Percentiles rank a stretch among this genome's conserved stretches.
Evolutionary conservation across 2,888 invertebrate genomes (phyloP).

Genomic region (Rhamphomyia laevipes): DNA sequence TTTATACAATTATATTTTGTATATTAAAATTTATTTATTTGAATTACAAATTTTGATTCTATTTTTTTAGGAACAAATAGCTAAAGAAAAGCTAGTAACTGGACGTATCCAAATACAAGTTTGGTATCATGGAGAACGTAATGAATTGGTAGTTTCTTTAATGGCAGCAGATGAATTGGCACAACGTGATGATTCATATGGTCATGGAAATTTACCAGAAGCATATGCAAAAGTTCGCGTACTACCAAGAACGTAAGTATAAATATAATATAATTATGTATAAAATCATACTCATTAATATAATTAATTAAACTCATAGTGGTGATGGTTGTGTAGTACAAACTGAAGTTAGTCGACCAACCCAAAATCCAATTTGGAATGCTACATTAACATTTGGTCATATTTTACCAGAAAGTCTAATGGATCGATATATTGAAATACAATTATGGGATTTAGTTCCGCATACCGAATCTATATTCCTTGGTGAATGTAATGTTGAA

Average conservation of each 20-base stretch:
- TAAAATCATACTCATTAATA: not conserved
- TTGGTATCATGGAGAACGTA: constrained; percentile 75
- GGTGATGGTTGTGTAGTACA: constrained; percentile 64
- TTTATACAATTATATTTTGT: no score
- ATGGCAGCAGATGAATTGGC: constrained; percentile 79
- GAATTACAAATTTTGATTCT: not conserved
- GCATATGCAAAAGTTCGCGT: constrained; percentile 75
- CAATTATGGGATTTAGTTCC: constrained; percentile 81
- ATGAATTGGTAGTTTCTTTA: constrained; percentile 72
- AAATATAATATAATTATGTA: not conserved
- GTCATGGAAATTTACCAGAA: constrained; percentile 67
- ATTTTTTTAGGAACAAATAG: constrained; percentile 52
- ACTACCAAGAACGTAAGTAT: constrained; percentile 63
- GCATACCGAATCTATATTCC: constrained; percentile 67
- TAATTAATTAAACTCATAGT: constrained; percentile 39
- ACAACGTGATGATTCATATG: constrained; percentile 61
- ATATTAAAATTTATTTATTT: no score
- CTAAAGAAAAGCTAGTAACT: constrained; percentile 61
- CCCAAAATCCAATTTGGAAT: constrained; percentile 86
- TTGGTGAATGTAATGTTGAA: constrained; percentile 63
- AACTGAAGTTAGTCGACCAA: constrained; percentile 75
- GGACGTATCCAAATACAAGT: constrained; percentile 80
- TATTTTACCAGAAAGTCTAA: constrained; percentile 65
- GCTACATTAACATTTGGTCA: constrained; percentile 75
- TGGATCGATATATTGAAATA: constrained; percentile 71